phyloP scores from a whole-genome alignment of 2,888 invertebrate genomes.

The Pyrocoelia pectoralis region DNA sequence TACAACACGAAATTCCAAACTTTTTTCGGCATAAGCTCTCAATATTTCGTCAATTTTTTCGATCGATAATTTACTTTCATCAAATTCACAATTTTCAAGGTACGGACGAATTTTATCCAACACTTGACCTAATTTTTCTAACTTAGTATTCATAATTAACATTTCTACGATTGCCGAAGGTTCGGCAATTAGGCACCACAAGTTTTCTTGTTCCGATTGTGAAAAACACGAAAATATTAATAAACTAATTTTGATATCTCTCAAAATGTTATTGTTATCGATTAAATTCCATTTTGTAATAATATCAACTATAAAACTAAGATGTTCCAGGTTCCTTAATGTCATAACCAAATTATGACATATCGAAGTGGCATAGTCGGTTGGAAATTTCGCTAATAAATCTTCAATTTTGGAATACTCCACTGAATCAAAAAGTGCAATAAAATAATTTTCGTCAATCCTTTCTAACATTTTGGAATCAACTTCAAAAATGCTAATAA shows the following conservation, averaged over 20 bases:
- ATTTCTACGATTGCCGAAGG: slow-evolving; percentile 86
- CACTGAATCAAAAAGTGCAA: slow-evolving; percentile 65
- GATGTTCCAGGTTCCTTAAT: slow-evolving; percentile 68
- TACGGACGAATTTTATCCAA: slow-evolving; percentile 66
- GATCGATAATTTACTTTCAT: slow-evolving; percentile 67
- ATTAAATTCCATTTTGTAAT: slow-evolving; percentile 61
- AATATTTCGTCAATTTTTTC: slow-evolving; percentile 75
- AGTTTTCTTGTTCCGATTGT: slow-evolving; percentile 64
- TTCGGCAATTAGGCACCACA: slow-evolving; percentile 71
- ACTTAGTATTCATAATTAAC: slow-evolving; percentile 84
- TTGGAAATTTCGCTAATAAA: slow-evolving; percentile 68
- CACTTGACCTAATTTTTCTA: slow-evolving; percentile 71
- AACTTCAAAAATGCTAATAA: slow-evolving; percentile 71
- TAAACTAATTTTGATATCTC: slow-evolving; percentile 72
- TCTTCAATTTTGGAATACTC: slow-evolving; percentile 61
- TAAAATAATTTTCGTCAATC: slow-evolving; percentile 64
- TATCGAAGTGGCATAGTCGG: slow-evolving; percentile 66
- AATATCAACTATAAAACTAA: slow-evolving; percentile 72
- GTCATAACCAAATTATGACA: slow-evolving; percentile 70
- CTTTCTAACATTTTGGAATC: slow-evolving; percentile 63
- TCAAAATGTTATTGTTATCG: slow-evolving; percentile 61
- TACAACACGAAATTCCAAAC: slow-evolving; percentile 73
- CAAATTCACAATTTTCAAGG: slow-evolving; percentile 61
- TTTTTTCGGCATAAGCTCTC: slow-evolving; percentile 80
- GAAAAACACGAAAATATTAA: slow-evolving; percentile 72